Evolutionary conservation across 2,797 vertebrate species (phyloP).

Genomic region (Picus viridis): DNA sequence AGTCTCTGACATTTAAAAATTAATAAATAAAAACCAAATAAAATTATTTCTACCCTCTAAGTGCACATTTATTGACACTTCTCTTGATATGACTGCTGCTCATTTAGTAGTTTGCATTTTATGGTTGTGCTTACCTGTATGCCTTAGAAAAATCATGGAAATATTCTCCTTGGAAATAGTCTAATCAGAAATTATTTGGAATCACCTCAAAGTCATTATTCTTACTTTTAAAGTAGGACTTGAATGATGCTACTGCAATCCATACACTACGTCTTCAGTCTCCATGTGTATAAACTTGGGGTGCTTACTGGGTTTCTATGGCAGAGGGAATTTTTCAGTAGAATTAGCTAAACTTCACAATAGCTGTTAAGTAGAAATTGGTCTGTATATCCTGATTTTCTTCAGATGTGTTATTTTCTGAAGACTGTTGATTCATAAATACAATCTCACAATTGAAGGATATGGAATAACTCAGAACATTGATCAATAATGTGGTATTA

Average conservation of each 20-base stretch:
- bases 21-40: background rate
- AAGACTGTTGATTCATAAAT: background rate
- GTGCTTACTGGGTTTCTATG: background rate
- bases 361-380: background rate
- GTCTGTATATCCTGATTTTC: background rate
- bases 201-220: background rate
- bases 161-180: background rate
- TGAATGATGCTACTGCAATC: background rate
- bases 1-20: background rate
- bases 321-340: background rate
- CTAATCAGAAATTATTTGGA: background rate
- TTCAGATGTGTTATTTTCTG: background rate
- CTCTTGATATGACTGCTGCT: background rate
- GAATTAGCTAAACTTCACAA: background rate
- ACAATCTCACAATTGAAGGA: background rate
- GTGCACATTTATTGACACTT: background rate
- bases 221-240: background rate
- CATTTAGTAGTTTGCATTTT: background rate
- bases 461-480: background rate
- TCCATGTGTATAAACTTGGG: background rate
- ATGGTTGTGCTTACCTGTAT: background rate
- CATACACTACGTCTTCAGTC: background rate
- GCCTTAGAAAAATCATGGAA: background rate
- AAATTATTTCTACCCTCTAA: background rate
- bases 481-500: background rate